A percentile compares a stretch with the other conserved stretches of the same genome.
Conservation (phyloP, 2,113 vertebrate species). For the Pelmatolapia mariae region DNA sequence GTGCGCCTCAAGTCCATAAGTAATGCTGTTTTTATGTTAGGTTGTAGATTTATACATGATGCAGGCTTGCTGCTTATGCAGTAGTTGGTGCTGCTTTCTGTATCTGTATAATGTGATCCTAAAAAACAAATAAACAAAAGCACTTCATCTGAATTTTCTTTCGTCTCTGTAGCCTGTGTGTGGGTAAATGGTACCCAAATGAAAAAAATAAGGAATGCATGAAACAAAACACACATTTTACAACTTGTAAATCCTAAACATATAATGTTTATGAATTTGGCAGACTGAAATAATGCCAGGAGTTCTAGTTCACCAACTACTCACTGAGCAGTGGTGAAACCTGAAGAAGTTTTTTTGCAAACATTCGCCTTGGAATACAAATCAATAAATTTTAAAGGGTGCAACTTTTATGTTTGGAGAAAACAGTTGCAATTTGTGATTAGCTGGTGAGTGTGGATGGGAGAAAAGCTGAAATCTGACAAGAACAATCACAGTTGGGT, state of each 20-base stretch:
- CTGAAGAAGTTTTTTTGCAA: background rate
- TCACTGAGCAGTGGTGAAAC: background rate
- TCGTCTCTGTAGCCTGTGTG: background rate
- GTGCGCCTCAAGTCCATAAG: background rate
- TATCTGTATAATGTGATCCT: background rate
- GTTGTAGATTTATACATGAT: background rate
- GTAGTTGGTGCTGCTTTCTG: background rate
- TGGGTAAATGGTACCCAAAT: background rate
- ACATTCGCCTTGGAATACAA: background rate
- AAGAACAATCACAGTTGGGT: accelerated
- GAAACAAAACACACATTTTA: background rate
- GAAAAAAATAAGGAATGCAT: accelerated
- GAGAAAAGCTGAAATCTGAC: background rate
- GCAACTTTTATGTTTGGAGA: background rate
- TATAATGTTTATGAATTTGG: background rate
- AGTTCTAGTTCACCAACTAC: background rate
- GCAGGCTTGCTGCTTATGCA: background rate
- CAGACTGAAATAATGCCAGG: background rate
- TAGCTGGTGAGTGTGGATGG: background rate
- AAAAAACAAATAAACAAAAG: background rate
- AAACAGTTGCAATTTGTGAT: background rate
- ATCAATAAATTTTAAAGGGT: background rate
- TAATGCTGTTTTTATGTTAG: background rate
- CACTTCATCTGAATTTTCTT: background rate
- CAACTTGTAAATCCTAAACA: background rate